Evolutionary conservation across 2,888 invertebrate species (phyloP), one percentile per base, ranked within the genome.

Genomic region (Eilema depressum): DNA sequence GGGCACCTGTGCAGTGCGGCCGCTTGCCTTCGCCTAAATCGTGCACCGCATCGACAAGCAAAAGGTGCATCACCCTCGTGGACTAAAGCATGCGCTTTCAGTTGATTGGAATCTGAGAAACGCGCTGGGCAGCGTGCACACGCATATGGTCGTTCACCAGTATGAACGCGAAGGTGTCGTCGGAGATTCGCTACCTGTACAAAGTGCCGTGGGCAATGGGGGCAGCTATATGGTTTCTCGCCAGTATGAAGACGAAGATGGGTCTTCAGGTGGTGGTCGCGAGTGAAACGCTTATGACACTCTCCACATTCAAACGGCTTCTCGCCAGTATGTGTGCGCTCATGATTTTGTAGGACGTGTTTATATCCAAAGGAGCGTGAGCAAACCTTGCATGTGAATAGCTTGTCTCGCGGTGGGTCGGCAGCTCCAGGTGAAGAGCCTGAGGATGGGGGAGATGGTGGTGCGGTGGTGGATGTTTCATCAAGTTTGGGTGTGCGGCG

Each of bases 161-260:
- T 99, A 91, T 99, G 99, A 0, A 98, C 98, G 68, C 98, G 96
- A 59, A 98, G 95, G 86, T 99, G 99, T 12, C 99, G 96, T 10
- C 99, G 96, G 56, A 99, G 96, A 90, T 99, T 99, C 20, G 99
- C 99, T 57, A 99, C 98, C 92, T 99, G 99, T 56, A 99, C 98
- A 91, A 99, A 99, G 88, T 98, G 98, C 3, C 98, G 96, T 78
- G 98, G 98, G 93, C 99, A 99, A 90, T 98, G 98, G 68, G 97
- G 97, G 92, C 99, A 99, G 86, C 98, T 97, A 92, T 98, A 99
- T 0, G 99, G 99, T 85, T 98, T 98, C 90, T 99, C 99, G 0
- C 99, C 99, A 1, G 99, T 99, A 91, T 99, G 99, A 75, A 99
- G 94, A 33, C 99, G 96, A 96, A 99, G 97, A 92, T 99, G 99